These are phyloP conservation scores for Vimba vimba DNA, from an alignment of 2,113 vertebrate genomes.

Conservation along the genomic window DNA sequence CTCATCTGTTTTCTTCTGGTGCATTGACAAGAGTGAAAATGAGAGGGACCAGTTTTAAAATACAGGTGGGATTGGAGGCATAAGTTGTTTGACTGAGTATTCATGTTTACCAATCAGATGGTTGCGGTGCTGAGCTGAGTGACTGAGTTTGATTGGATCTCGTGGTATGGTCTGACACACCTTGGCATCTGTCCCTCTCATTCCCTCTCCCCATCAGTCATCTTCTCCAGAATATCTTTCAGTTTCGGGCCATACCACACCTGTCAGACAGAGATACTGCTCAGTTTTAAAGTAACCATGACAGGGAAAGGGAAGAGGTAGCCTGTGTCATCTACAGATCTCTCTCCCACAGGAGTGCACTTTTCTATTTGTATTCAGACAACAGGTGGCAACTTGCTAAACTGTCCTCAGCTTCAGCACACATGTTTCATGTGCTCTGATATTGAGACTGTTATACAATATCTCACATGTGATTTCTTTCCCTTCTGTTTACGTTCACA, in stretches of 20 bases:
- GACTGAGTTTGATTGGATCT: conserved; percentile 40
- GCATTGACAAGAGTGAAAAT: not conserved
- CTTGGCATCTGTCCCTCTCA: conserved; percentile 23
- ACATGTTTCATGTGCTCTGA: not conserved
- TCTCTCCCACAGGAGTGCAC: not conserved
- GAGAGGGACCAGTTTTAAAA: not conserved
- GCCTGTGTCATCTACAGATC: not conserved
- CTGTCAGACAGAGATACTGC: conserved; percentile 21
- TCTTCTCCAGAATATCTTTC: conserved; percentile 7
- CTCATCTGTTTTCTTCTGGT: not conserved
- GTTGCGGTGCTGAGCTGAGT: not conserved
- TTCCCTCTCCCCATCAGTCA: conserved; percentile 1
- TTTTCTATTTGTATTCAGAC: not conserved
- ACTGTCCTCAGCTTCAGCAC: not conserved
- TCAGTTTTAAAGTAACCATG: conserved; percentile 21
- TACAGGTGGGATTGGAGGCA: not conserved
- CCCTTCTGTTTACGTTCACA: no score
- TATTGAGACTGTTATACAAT: not conserved
- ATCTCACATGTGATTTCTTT: not conserved
- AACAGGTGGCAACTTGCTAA: conserved; percentile 13
- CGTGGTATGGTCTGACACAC: conserved; percentile 5
- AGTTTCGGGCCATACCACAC: conserved; percentile 19
- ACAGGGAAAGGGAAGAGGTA: not conserved
- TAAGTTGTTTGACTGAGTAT: conserved; percentile 7
- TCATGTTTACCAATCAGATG: not conserved